These are phyloP conservation scores for Holacanthella duospinosa DNA, from an alignment of 2,888 invertebrate genomes.

Conservation along the genomic window DNA sequence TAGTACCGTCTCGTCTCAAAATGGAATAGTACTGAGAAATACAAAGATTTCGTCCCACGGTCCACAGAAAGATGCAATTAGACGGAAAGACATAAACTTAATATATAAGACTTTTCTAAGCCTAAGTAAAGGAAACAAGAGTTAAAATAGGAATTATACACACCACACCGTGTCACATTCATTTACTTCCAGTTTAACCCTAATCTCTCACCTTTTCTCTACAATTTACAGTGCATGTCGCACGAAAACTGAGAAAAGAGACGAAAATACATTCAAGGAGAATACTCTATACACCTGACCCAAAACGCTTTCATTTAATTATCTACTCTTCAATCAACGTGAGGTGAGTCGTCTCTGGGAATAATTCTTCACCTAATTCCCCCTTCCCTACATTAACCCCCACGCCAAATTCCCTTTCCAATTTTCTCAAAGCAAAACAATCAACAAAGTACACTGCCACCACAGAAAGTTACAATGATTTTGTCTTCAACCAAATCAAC, in stretches of 20 bases:
- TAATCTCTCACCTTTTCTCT: slow-evolving; percentile 2
- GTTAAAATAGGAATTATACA: no score
- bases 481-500: no score
- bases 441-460: no score
- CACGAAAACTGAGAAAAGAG: not conserved
- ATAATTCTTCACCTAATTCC: not conserved
- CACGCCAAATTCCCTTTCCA: not conserved
- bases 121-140: no score
- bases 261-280: not conserved
- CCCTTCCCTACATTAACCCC: not conserved
- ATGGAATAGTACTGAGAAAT: not conserved
- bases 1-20: no score
- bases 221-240: not conserved
- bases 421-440: no score
- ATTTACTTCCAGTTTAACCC: not conserved
- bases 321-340: not conserved
- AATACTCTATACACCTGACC: not conserved
- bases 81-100: not conserved
- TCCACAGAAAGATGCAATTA: not conserved
- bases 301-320: not conserved
- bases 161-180: not conserved
- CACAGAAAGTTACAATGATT: no score
- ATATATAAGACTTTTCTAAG: not conserved
- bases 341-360: not conserved
- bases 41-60: not conserved